Base-by-base conservation (phyloP, 2,113 vertebrate genomes). In the Carassius auratus region DNA sequence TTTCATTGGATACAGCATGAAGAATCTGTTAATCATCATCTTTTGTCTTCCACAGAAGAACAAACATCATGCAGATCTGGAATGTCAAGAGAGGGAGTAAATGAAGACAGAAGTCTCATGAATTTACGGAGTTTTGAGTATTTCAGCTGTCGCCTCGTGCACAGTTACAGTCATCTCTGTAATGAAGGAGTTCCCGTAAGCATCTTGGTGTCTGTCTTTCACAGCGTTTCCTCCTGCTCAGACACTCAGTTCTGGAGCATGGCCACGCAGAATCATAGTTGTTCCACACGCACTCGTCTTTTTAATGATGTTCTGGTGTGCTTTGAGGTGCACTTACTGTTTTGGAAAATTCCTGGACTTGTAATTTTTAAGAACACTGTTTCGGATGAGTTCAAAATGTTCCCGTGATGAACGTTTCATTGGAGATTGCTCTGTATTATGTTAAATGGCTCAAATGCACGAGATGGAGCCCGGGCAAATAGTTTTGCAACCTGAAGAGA, bases 291-390 rank as follows among this genome's bases (percentile, higher is more conserved):
- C 4, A 57, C 75, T 77, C 57, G 5, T 80, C 36, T 80, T 45
- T 80, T 62, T 80, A 80, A 80, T 64, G 38, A 30, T 45, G 55
- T 8, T 23, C 55, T 77, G 21, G 17, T n/a, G 76, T 42, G 76
- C 76, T 80, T 45, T 26, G 59, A 64, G 59, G 36, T 19, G 77
- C n/a, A 17, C 15, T 48, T 23, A 6, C 21, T 30, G 59, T 45
- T 23, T 12, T 64, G 77, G 77, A 80, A 80, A 80, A 45, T 30
- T 80, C 77, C 59, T 5, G 57, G 36, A 26, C 13, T 80, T 14
- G 21, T 23, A 61, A 42, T 48, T 48, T 26, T 10, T 21, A 64
- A n/a, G 36, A 23, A 17, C 23, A 14, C 30, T 80, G 57, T 80
- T 14, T 64, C 19, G 38, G 50, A 45, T 64, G 59, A 26, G 36